phyloP scores from a whole-genome alignment of 2,797 vertebrate species.

The Bradypus variegatus region DNA sequence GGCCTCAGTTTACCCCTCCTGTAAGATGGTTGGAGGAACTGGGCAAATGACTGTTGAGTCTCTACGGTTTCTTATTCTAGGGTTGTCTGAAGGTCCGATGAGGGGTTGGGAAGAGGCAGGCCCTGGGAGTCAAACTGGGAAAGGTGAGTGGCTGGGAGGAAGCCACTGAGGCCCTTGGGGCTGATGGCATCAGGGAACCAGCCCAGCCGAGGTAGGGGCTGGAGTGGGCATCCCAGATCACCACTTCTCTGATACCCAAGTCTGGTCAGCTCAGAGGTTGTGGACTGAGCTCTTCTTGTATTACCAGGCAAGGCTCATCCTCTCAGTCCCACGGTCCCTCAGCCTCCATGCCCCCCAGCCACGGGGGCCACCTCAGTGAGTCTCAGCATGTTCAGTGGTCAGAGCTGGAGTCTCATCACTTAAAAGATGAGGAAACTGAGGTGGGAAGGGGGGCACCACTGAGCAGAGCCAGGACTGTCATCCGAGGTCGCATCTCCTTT shows the following conservation, averaged over 20 bases:
- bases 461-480: background rate
- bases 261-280: background rate
- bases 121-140: background rate
- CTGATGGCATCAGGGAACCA: background rate
- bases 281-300: background rate
- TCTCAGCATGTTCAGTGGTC: background rate
- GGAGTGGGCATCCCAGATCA: rapidly evolving
- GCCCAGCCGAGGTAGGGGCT: too few relatives aligned
- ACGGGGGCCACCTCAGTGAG: background rate
- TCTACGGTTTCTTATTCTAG: background rate
- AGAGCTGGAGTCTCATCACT: background rate
- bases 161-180: background rate
- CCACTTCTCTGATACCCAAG: background rate
- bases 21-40: background rate
- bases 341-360: background rate
- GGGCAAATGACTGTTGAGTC: background rate
- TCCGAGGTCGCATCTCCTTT: background rate
- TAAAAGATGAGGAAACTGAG: background rate
- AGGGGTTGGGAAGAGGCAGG: background rate
- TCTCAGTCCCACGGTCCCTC: background rate
- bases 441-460: background rate
- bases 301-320: background rate
- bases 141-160: background rate
- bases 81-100: background rate
- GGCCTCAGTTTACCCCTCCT: background rate